A percentile compares a stretch with the other conserved stretches of the same genome.
Evolutionary conservation across 2,888 invertebrate genomes (phyloP).

Genomic region (Heliconius hortense): DNA sequence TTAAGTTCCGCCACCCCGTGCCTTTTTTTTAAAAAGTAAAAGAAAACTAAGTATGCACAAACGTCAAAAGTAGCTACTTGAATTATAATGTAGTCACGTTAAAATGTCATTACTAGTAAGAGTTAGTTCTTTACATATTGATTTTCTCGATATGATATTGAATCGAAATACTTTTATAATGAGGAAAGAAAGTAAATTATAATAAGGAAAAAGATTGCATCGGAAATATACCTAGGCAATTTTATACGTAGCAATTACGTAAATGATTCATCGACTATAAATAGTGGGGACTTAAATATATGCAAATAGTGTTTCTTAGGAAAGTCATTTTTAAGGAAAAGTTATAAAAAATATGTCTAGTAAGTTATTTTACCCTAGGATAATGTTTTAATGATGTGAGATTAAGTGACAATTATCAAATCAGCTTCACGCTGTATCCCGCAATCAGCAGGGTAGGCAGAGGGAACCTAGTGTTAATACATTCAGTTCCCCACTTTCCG

Average conservation of each 20-base stretch:
- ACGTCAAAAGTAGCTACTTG: too few species aligned
- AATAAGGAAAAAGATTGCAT: slow-evolving; percentile 8
- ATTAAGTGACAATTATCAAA: too few species aligned
- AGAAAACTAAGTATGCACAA: too few species aligned
- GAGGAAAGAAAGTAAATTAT: background rate
- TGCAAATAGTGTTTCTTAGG: background rate
- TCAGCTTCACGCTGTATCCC: too few species aligned
- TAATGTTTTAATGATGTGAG: too few species aligned
- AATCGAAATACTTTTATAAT: slow-evolving; percentile 1
- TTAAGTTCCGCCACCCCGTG: too few species aligned
- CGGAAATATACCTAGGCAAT: slow-evolving; percentile 5
- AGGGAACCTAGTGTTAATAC: too few species aligned
- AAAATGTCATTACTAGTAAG: background rate
- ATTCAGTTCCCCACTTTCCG: too few species aligned
- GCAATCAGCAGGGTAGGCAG: too few species aligned
- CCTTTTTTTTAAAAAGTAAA: too few species aligned
- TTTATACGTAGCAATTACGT: slow-evolving; percentile 8
- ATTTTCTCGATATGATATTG: background rate
- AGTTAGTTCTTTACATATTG: background rate
- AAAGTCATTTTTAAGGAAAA: background rate
- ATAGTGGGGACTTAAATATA: background rate
- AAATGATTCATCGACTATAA: slow-evolving; percentile 11
- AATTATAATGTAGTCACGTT: too few species aligned
- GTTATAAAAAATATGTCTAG: background rate
- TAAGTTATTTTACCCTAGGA: background rate